Base-by-base conservation (phyloP, 2,797 vertebrate species). In the Gallinago solitaria region DNA sequence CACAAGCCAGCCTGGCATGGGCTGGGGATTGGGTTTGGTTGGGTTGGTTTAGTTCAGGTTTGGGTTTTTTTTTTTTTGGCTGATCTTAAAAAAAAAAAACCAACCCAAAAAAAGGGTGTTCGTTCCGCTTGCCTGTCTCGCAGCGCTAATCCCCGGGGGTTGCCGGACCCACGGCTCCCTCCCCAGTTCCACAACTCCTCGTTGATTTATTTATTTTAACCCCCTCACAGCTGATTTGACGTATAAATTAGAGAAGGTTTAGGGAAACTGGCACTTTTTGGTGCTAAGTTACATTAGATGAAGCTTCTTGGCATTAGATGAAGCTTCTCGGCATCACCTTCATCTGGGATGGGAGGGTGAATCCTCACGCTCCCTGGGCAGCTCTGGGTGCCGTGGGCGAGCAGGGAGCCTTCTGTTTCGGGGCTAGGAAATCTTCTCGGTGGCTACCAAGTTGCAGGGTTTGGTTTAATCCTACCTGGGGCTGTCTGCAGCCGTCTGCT, bases 101-200 rank as follows among this genome's bases (percentile, higher is more conserved):
- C 12, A 12, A 39, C 39, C 39, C 6, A 39, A 39, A 28, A 53
- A 32, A 65, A 91, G 92, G 87, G 93, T 95, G 85, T 73, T 68
- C 18, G 82, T 60, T 93, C 71, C 69, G 97, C 97, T 97, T 97
- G 97, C 90, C 95, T 96, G 87, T 68, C 95, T 95, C 96, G 51
- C 78, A 2, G 91, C 25, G 94, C 95, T 87, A 14, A 84, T 53
- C 32, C 48, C 91, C 79, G 5, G 9, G 3, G 82, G 73, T 12
- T 14, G 32, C 32, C 12, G 87, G 65, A 51, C 9, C 87, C 88
- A 73, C 78, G 11, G 64, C 84, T 43, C 63, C 33, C 56, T 24
- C 39, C 11, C 11, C 1, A n/a, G 45, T 8, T 37, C 30, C 32
- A 16, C 20, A 54, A 30, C 90, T 85, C 70, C 7, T 15, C 7